phyloP scores from a whole-genome alignment of 2,888 invertebrate species.

The Tetranychus truncatus region DNA sequence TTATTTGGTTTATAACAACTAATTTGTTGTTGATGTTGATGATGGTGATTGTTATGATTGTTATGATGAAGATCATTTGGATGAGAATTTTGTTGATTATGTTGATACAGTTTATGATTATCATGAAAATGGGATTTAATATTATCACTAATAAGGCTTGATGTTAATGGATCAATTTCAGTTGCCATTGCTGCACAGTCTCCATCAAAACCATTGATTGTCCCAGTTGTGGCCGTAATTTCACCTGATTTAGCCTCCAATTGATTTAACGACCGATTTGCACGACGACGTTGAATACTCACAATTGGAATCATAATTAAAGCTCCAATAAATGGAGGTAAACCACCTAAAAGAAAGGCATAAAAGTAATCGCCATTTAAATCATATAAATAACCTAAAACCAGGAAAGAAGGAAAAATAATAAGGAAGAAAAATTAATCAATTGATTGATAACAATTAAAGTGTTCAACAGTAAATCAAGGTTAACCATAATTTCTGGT shows the following conservation, averaged over 20 bases:
- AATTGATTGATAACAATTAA: neutral
- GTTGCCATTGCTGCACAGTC: neutral
- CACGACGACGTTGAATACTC: constrained; percentile 33
- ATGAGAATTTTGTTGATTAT: neutral
- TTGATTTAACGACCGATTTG: neutral
- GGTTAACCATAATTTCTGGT: too few relatives aligned
- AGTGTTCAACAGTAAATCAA: too few relatives aligned
- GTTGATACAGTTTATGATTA: neutral
- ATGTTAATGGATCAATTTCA: neutral
- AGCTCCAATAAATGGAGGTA: constrained; percentile 64
- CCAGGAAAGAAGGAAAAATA: constrained; percentile 12
- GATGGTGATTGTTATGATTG: neutral
- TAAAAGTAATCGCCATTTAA: constrained; percentile 45
- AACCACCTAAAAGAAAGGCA: constrained; percentile 61
- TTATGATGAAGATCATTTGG: neutral
- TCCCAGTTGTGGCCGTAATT: neutral
- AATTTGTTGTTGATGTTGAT: neutral
- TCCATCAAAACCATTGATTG: neutral
- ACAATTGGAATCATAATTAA: constrained; percentile 48
- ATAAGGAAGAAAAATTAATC: neutral
- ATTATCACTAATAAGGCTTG: neutral
- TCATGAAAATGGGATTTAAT: neutral
- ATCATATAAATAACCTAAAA: constrained; percentile 35
- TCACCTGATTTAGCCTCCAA: neutral
- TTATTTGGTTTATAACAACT: neutral